Conservation (phyloP, 2,888 invertebrate species). For the Limnephilus marmoratus region DNA sequence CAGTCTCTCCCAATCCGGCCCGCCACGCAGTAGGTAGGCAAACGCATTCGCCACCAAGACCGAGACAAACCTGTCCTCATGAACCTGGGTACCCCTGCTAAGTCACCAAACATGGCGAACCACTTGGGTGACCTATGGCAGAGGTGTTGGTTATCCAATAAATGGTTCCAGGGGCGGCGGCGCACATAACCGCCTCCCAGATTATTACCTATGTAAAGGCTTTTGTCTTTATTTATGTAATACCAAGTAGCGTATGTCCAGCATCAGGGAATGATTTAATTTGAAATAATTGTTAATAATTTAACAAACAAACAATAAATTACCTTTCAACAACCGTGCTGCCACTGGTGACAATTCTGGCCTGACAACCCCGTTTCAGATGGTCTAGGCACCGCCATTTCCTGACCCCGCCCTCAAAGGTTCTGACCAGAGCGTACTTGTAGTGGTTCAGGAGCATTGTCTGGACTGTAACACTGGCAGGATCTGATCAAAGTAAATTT, state of each 20-base stretch:
- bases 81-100: no score
- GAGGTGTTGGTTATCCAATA: no score
- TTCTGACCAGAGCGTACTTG: background rate
- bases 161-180: no score
- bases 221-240: background rate
- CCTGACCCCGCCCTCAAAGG: background rate
- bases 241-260: background rate
- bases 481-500: background rate
- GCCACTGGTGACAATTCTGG: background rate
- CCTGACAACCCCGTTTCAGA: background rate
- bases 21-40: no score
- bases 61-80: no score
- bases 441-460: background rate
- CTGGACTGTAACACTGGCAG: background rate
- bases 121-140: no score
- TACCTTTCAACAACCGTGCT: background rate
- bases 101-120: no score
- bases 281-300: no score
- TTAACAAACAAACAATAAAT: background rate
- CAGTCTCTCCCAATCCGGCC: no score
- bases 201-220: no score
- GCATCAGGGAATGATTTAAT: background rate
- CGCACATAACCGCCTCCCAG: no score
- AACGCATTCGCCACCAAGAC: no score
- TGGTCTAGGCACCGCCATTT: background rate